Percentiles rank a stretch among this genome's conserved stretches.
Conservation (phyloP, 2,113 vertebrate species). For the Nerophis ophidion region DNA sequence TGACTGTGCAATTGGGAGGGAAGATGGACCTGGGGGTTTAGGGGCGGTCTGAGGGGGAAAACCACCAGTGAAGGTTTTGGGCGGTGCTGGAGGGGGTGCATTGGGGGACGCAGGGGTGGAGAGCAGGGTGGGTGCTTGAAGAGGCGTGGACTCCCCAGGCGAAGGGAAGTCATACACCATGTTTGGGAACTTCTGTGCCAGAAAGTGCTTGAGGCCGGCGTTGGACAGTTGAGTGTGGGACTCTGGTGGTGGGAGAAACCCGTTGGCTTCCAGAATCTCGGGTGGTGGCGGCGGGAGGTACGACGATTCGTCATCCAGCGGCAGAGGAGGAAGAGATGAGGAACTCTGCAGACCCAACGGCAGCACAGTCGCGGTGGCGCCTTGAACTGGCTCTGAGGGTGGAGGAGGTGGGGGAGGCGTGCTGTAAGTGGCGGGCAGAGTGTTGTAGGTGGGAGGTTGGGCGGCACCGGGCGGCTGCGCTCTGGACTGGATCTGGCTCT, state of each 20-base stretch:
- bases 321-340: slow-evolving; percentile 64
- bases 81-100: slow-evolving; percentile 73
- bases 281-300: slow-evolving; percentile 49
- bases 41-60: slow-evolving; percentile 69
- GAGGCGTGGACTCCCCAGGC: slow-evolving; percentile 19
- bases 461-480: slow-evolving; percentile 12
- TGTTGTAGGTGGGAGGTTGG: slow-evolving; percentile 58
- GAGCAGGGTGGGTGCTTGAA: slow-evolving; percentile 50
- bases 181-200: slow-evolving; percentile 80
- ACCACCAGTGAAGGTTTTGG: slow-evolving; percentile 72
- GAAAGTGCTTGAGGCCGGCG: slow-evolving; percentile 67
- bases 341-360: slow-evolving; percentile 72
- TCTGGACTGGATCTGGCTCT: slow-evolving; percentile 53
- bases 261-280: slow-evolving; percentile 51
- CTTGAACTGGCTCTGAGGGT: slow-evolving; percentile 60
- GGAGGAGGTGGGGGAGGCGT: slow-evolving; percentile 69
- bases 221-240: slow-evolving; percentile 50
- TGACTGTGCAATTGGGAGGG: slow-evolving; percentile 58
- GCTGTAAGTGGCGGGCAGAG: slow-evolving; percentile 60
- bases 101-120: slow-evolving; percentile 59
- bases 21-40: slow-evolving; percentile 65
- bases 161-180: slow-evolving; percentile 67
- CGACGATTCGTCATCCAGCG: slow-evolving; percentile 54
- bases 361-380: slow-evolving; percentile 79
- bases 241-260: slow-evolving; percentile 48